These are phyloP conservation scores for Oxygymnocypris stewartii DNA, from an alignment of 2,113 vertebrate genomes.

Conservation along the genomic window DNA sequence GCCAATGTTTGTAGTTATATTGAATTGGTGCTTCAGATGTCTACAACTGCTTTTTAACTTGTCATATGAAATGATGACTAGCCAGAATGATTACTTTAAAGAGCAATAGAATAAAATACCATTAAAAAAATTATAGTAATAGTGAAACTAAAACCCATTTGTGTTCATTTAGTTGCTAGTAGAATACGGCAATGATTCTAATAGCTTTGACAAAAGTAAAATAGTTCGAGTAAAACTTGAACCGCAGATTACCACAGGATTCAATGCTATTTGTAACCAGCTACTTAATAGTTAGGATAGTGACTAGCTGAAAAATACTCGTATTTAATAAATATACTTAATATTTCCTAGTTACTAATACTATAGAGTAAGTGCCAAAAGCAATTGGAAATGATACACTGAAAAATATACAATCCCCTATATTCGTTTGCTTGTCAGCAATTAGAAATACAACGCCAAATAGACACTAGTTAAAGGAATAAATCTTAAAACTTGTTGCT, in stretches of 20 bases:
- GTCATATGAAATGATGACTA: background rate
- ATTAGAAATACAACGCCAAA: background rate
- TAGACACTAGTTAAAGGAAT: background rate
- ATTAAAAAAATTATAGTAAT: background rate
- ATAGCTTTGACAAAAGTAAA: background rate
- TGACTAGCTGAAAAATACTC: background rate
- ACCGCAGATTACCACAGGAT: background rate
- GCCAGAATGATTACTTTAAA: background rate
- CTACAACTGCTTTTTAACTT: background rate
- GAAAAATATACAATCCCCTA: background rate
- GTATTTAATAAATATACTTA: background rate
- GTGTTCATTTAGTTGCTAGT: background rate
- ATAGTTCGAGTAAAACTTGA: background rate
- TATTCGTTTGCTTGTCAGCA: background rate
- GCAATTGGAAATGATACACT: background rate
- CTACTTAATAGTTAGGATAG: background rate
- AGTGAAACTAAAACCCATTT: background rate
- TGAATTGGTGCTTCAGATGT: background rate
- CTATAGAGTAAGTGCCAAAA: background rate
- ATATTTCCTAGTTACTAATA: background rate
- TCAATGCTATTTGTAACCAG: background rate
- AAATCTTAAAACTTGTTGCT: background rate
- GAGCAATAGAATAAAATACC: background rate
- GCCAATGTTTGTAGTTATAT: background rate
- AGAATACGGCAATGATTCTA: background rate